These are phyloP conservation scores for Drosophila rhopaloa DNA, from an alignment of 1,140 invertebrate species.

Conservation along the genomic window DNA sequence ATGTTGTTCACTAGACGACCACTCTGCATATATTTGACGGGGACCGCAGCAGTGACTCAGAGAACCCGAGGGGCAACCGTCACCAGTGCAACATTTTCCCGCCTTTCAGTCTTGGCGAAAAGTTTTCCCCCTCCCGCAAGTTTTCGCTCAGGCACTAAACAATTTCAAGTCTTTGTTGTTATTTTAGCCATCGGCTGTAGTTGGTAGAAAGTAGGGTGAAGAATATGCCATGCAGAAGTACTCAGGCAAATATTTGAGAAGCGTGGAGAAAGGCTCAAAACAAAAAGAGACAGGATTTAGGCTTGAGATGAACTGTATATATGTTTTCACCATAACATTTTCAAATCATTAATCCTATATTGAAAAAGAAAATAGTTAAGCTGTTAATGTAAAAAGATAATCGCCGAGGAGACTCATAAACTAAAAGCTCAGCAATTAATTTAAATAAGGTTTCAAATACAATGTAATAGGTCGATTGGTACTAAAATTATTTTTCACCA, in stretches of 20 bases:
- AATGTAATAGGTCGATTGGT: too few species aligned
- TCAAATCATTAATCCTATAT: too few species aligned
- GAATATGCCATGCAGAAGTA: slow-evolving; percentile 26
- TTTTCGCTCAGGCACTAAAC: slow-evolving; percentile 19
- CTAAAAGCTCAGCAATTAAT: too few species aligned
- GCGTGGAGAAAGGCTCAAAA: slow-evolving; percentile 2
- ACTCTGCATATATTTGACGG: slow-evolving; percentile 77
- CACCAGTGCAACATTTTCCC: slow-evolving; percentile 43
- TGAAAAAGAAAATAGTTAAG: too few species aligned
- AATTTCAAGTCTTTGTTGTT: slow-evolving; percentile 25
- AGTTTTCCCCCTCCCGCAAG: background rate
- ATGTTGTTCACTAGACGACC: slow-evolving; percentile 70
- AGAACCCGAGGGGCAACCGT: slow-evolving; percentile 22
- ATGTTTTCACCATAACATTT: background rate
- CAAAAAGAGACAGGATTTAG: slow-evolving; percentile 1
- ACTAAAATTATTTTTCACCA: background rate
- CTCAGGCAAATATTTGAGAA: slow-evolving; percentile 25
- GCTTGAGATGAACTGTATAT: too few species aligned
- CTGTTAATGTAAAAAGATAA: too few species aligned
- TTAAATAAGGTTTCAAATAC: background rate
- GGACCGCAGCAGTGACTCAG: slow-evolving; percentile 26
- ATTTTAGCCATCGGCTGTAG: slow-evolving; percentile 33
- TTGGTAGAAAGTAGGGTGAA: slow-evolving; percentile 13
- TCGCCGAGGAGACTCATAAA: too few species aligned
- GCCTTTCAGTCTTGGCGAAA: slow-evolving; percentile 20